Evolutionary conservation across 2,113 vertebrate genomes (phyloP), one percentile per base, ranked within the genome.

Genomic region (Copsychus sechellarum): DNA sequence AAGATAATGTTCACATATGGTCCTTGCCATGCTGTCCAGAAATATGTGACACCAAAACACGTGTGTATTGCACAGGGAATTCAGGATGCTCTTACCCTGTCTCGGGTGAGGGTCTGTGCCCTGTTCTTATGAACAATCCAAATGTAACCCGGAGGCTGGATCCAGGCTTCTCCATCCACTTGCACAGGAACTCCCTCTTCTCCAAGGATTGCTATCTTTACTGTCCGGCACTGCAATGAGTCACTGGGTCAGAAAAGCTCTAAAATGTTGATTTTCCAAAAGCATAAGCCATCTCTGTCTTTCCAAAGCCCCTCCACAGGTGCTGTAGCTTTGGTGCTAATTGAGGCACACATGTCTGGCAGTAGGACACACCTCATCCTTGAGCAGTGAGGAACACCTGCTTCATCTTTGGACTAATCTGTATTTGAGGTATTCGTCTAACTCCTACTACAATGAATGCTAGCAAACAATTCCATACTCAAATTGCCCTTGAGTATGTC

Each of bases 131-230:
- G 99, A 86, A 99, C 91, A 73, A 99, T 99, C 79, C 98, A 98
- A 70, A 99, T 99, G 97, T 99, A 99, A 14, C 99, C 99, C 0
- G 99, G 99, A 9, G 99, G 99, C 76, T 99, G 99, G 81, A 99
- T 95, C 99, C 99, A 99, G 29, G 99, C 99, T 95, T 99, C 99
- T n/a, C 99, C 99, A 12, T 99, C 99, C 96, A 99, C 99, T 98
- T 99, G 99, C 40, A 99, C 99, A 0, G 99, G 99, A 29, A 99
- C 99, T 3, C 99, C 99, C 80, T 99, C 99, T 23, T 99, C 99
- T 9, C 99, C 99, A 54, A 99, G 98, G 96, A 99, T 99, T 85
- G 99, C 99, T 92, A 99, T 99, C 98, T 99, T 99, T 94, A 99
- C 99, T 0, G 98, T 99, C 18, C 99, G 99, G 79, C 99, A 99